Base-by-base conservation (phyloP, 2,888 invertebrate species). In the Luperina nickerlii region DNA sequence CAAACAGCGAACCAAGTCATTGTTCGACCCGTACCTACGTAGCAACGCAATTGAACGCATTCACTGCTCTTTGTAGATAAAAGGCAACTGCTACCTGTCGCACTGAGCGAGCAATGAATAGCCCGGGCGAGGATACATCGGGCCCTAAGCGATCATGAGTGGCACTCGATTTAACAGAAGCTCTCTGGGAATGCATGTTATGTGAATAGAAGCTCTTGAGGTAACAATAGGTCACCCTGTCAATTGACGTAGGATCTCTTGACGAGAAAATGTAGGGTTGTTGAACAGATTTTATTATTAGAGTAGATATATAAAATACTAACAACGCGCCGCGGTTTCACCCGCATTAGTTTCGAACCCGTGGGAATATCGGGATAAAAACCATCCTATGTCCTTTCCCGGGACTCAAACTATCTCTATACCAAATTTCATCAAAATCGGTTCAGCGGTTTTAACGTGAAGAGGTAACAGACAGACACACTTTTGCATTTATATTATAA, bases 121-220 rank as follows among this genome's bases (percentile, higher is more conserved):
- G 83, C 38, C 24, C 48, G 51, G 71, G 48, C 71, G 79, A 65
- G 73, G 66, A 84, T 63, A 83, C 71, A 72, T 83, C 60, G 78
- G 20, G 51, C 9, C 70, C 60, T 45, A 42, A 82, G 70, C 70
- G 60, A 60, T 74, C 68, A 57, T 75, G 87, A 87, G 68, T 87
- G 84, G 84, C 84, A 84, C 87, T 87, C 74, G 84, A 83, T 87
- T 74, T 69, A 87, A 69, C 71, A 54, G 79, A 62, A 65, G 71
- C 87, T 78, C 15, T 48, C 15, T 48, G 51, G 42, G 42, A 86
- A 83, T 78, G 83, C 78, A 63, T 54, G 68, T 38, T 66, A 51
- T 54, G 45, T 72, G 73, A 69, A 78, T 68, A 54, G n/a, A 62
- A 51, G 38, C 51, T 82, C 83, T 87, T 84, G 66, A 24, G 38